These are phyloP conservation scores for Amazona guildingii DNA, from an alignment of 2,113 vertebrate genomes.

Conservation along the genomic window DNA sequence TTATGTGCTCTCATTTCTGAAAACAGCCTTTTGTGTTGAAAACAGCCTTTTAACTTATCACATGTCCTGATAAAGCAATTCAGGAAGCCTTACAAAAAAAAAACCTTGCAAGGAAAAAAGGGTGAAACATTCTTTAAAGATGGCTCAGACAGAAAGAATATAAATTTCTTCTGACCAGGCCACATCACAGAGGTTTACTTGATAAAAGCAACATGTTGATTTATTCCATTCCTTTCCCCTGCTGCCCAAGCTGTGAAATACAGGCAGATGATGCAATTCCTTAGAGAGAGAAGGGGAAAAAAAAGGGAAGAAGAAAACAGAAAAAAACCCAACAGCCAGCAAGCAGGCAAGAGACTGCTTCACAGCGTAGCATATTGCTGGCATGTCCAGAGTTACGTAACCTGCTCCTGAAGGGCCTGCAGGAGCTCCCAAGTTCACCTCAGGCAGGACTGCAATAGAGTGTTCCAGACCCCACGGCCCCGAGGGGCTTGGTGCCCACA, in stretches of 20 bases:
- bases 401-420: neutral
- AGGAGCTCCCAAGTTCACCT: neutral
- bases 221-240: slow-evolving; percentile 49
- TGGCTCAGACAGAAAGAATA: neutral
- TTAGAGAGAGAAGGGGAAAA: neutral
- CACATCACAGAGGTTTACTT: slow-evolving; percentile 48
- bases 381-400: neutral
- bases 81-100: slow-evolving; percentile 26
- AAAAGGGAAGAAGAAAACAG: too few relatives aligned
- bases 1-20: neutral
- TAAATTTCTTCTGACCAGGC: slow-evolving; percentile 31
- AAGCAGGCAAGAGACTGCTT: neutral
- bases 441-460: neutral
- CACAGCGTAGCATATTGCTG: neutral
- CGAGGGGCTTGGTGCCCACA: neutral
- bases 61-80: neutral
- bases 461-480: neutral
- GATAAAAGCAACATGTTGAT: slow-evolving; percentile 47
- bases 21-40: neutral
- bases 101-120: slow-evolving; percentile 9
- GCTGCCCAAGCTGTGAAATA: slow-evolving; percentile 46
- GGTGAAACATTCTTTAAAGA: slow-evolving; percentile 12
- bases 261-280: slow-evolving; percentile 64
- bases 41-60: slow-evolving; percentile 6
- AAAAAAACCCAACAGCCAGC: neutral